Base-by-base conservation (phyloP, 2,113 vertebrate species). In the Oncorhynchus clarkii region DNA sequence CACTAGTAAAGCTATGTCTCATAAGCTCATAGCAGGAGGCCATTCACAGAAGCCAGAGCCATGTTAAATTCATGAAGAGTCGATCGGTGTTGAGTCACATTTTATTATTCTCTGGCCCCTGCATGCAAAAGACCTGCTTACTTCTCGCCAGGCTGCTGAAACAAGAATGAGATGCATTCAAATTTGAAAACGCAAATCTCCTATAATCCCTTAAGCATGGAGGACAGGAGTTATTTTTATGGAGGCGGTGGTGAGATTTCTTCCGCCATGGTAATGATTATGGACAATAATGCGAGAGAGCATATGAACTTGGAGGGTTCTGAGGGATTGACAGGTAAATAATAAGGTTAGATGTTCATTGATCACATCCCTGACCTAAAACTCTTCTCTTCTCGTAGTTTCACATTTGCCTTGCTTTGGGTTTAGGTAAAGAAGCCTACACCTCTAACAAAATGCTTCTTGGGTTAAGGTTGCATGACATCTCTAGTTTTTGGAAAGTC, bases 21-120 rank as follows among this genome's bases (percentile, higher is more conserved):
- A 20, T 57, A 18, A 20, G 3, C 54, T 57, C 54, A 57, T 20
- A 14, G 54, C 54, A 2, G 0, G 65, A 11, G 51, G 26, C 51
- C 16, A n/a, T 78, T 71, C 18, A 79, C 79, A 66, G 1, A 1
- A 18, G 54, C 54, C 54, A 14, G 6, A 76, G 68, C 34, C 64
- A 84, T 87, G 78, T 86, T 85, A 81, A 80, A 90, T 82, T 81
- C 75, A 88, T 78, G 66, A 79, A 62, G 26, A 20, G 54, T 14
- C 86, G 78, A 87, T 57, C 39, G 74, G 69, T 29, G 64, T 76
- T 31, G 71, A 9, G 74, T 76, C 39, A 65, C 39, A 16, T 71
- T 65, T 54, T 67, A 81, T 73, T 71, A 45, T 74, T 29, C 66
- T n/a, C 59, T 26, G 49, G 65, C 71, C 68, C 67, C 48, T 27